Evolutionary conservation across 1,140 invertebrate genomes (phyloP), one percentile per base, ranked within the genome.

Genomic region (Sitophilus oryzae): DNA sequence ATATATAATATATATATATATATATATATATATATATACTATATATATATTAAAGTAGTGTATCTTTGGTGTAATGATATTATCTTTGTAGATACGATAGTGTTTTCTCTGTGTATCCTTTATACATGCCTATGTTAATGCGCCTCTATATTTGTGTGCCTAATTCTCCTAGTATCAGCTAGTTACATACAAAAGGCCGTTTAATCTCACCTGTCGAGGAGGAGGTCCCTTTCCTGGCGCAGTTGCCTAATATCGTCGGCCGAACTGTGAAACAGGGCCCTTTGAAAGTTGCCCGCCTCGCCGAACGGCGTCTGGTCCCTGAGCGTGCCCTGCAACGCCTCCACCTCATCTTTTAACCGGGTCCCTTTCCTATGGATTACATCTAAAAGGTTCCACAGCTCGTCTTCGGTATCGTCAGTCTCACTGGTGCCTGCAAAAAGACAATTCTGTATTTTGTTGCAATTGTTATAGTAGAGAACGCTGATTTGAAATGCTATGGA

Each of bases 321-420:
- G 58, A 50, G 67, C 62, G 67, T 71, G 22, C 72, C 77, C 58
- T 79, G 77, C 15, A 80, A 67, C 19, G 75, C 75, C 55, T 85
- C 83, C 15, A 85, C 81, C 65, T 91, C 88, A 52, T 88, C 82
- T 54, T 87, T 78, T 59, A 91, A 76, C 34, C 82, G 76, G 14
- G 82, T 82, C 0, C 87, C 88, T 62, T 89, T 88, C 19, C 83
- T 74, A 58, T 92, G 87, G 60, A 91, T 91, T 57, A 89, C 84
- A 66, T 93, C 89, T 44, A 93, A 75, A 20, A 92, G 75, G 59
- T 88, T 86, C 81, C 86, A 89, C 9, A 92, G 75, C 64, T 93
- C 89, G 65, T 91, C 88, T 67, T 91, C 87, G 14, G 77, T 77
- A 52, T 83, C 80, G 52, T 76, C 69, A 35, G 71, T 48, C 4